Base-by-base conservation (phyloP, 2,797 vertebrate genomes). In the Phoebastria nigripes region DNA sequence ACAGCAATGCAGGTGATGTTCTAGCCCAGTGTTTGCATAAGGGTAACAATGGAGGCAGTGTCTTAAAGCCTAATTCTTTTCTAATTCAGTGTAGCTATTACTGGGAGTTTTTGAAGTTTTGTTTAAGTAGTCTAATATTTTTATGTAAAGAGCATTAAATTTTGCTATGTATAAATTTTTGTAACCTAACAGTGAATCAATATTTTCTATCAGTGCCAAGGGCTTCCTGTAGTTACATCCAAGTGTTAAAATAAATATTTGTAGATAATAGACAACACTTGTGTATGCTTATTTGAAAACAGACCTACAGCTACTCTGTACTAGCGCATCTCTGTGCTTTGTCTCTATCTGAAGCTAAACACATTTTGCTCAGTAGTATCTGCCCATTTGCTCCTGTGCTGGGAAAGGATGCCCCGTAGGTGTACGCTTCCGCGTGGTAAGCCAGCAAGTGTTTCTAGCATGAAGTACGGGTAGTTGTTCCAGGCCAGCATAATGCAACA, bases 101-200 rank as follows among this genome's bases (percentile, higher is more conserved):
- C 98, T 98, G 97, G 97, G 97, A 98, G 97, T 97, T 98, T 98
- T 97, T 95, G 96, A 97, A 97, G 97, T 98, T 98, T 98, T 98
- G 97, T 98, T 98, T 97, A 98, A 97, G 98, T 98, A 98, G 98
- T 98, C 98, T 98, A 98, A 98, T 98, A 98, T 98, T 98, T 98
- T 98, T 98, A 98, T 98, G 98, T 98, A 98, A 98, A 98, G 98
- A 98, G 98, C 98, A 98, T 98, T 98, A 98, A 98, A 98, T 98
- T 98, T 98, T 98, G 98, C 98, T 98, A 98, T 98, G 98, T 98
- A 98, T 98, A 98, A 98, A 98, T 99, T 99, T 98, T 99, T 99
- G 98, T 99, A 98, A 98, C 98, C 99, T 98, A 99, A 99, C 98
- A 98, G 98, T 98, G 99, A 99, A 99, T 99, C 98, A 98, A 99